Evolutionary conservation across 35 echinoderm and acorn worm genomes (phyloP).

Genomic region (Ophioderma brevispina): DNA sequence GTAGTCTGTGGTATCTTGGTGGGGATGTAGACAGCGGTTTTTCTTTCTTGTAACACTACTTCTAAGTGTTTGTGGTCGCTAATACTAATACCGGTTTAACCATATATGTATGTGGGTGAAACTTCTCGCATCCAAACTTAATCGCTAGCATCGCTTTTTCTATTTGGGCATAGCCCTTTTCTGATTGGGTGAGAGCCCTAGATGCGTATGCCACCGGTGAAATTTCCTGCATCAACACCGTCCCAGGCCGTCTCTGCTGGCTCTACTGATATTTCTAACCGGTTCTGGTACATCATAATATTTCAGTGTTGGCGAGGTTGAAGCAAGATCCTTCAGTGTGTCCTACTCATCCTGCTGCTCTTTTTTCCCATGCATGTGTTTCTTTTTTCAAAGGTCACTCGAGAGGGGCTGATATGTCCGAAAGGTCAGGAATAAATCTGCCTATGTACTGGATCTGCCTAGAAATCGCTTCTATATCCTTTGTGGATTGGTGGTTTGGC

Average conservation of each 20-base stretch:
- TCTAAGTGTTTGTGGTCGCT: conserved; percentile 60
- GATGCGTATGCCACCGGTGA: conserved; percentile 54
- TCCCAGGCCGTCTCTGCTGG: conserved; percentile 40
- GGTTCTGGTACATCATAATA: conserved; percentile 53
- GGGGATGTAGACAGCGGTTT: conserved; percentile 58
- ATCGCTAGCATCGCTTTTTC: conserved; percentile 66
- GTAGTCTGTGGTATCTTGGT: conserved; percentile 44
- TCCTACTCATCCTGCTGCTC: not conserved
- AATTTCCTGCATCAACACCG: conserved; percentile 37
- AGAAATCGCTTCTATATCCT: conserved; percentile 35
- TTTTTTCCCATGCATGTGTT: not conserved
- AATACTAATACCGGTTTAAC: conserved; percentile 21
- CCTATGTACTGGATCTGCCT: conserved; percentile 30
- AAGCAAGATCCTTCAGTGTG: conserved; percentile 24
- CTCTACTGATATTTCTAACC: conserved; percentile 20
- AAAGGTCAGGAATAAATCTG: conserved; percentile 36
- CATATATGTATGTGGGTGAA: conserved; percentile 72
- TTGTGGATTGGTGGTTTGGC: conserved; percentile 11
- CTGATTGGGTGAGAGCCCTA: conserved; percentile 36
- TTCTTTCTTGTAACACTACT: conserved; percentile 47
- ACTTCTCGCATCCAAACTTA: conserved; percentile 50
- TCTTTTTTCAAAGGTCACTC: conserved; percentile 10
- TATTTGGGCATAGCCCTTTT: conserved; percentile 57
- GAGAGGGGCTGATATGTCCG: conserved; percentile 3
- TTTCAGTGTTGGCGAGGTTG: conserved; percentile 19